Percentiles rank a stretch among this genome's conserved stretches.
These are phyloP conservation scores for Athene noctua DNA, from an alignment of 2,113 vertebrate genomes.

Conservation along the genomic window DNA sequence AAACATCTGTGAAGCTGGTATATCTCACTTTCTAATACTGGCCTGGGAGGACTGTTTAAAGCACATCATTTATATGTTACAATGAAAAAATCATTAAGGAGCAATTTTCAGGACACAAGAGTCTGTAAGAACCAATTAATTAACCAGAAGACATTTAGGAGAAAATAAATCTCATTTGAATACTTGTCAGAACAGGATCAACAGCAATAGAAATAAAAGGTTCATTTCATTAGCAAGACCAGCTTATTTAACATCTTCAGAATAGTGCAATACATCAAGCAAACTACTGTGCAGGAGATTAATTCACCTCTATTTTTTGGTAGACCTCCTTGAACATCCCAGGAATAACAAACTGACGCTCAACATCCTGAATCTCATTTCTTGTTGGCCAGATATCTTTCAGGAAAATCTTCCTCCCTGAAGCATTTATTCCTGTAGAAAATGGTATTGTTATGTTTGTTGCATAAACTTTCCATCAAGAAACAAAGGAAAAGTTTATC, in stretches of 20 bases:
- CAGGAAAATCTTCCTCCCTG: slow-evolving; percentile 86
- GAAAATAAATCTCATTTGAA: background rate
- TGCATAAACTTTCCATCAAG: background rate
- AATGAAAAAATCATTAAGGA: background rate
- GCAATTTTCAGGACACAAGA: background rate
- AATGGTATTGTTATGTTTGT: background rate
- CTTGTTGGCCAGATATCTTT: slow-evolving; percentile 95
- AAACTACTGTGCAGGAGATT: background rate
- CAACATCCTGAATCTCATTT: slow-evolving; percentile 91
- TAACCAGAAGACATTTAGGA: background rate
- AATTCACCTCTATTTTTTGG: slow-evolving; percentile 90
- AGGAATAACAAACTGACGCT: slow-evolving; percentile 88
- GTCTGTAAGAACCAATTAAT: background rate
- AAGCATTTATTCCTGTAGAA: slow-evolving; percentile 77
- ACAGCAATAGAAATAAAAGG: background rate
- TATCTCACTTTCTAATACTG: background rate
- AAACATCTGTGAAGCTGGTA: background rate
- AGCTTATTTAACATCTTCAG: background rate
- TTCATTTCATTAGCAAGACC: background rate
- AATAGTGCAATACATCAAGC: background rate
- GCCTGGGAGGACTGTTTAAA: background rate
- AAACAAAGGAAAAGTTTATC: background rate
- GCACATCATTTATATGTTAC: background rate
- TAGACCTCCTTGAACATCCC: slow-evolving; percentile 99
- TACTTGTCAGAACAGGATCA: background rate